Evolutionary conservation across 2,113 vertebrate species (phyloP).

Genomic region (Conger conger): DNA sequence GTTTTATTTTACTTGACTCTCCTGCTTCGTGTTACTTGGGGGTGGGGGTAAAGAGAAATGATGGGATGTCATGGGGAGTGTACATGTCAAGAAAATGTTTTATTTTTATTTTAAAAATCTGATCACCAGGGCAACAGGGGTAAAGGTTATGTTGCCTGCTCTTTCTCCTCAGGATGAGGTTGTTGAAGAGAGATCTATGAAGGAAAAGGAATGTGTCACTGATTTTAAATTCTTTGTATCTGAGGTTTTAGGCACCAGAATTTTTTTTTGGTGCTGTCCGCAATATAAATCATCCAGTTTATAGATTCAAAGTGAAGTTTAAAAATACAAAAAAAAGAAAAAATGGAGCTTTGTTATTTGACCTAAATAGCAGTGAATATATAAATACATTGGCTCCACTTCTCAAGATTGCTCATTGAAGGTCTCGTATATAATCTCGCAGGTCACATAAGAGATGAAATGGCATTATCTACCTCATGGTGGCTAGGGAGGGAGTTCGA

Average conservation of each 20-base stretch:
- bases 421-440: constrained; percentile 26
- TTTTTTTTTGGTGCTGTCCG: constrained; percentile 27
- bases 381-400: not conserved
- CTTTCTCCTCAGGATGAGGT: not conserved
- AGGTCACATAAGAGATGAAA: constrained; percentile 39
- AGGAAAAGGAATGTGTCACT: not conserved
- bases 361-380: constrained; percentile 36
- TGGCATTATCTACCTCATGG: constrained; percentile 59
- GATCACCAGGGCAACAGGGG: not conserved
- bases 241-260: constrained; percentile 43
- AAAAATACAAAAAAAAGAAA: not conserved
- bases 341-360: constrained; percentile 41
- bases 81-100: not conserved
- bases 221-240: constrained; percentile 28
- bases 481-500: constrained; percentile 44
- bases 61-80: constrained; percentile 1
- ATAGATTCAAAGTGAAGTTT: not conserved
- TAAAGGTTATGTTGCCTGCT: not conserved
- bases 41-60: constrained; percentile 11
- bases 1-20: constrained; percentile 36
- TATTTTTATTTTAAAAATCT: not conserved
- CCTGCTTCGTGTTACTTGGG: constrained; percentile 50
- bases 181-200: not conserved
- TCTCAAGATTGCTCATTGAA: constrained; percentile 8
- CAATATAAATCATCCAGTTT: constrained; percentile 27